Evolutionary conservation across 2,797 vertebrate genomes (phyloP).

Genomic region (Poeciliopsis gracilis): DNA sequence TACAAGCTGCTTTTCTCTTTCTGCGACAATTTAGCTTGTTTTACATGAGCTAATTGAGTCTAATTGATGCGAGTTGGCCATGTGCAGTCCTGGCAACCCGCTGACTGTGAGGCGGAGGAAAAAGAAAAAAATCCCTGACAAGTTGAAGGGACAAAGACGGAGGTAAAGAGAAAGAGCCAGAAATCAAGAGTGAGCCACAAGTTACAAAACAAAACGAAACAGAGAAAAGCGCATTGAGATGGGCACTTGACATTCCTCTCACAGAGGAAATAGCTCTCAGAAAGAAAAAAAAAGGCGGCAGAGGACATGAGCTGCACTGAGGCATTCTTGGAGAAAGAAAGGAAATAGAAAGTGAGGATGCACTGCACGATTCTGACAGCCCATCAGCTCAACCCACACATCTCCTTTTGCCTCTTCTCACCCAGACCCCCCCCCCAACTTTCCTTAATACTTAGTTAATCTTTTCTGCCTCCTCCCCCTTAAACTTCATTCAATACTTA

Average conservation of each 20-base stretch:
- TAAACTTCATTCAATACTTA: slow-evolving; percentile 2
- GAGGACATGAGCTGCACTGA: slow-evolving; percentile 68
- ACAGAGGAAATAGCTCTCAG: slow-evolving; percentile 73
- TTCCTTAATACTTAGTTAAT: slow-evolving; percentile 15
- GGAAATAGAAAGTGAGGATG: slow-evolving; percentile 50
- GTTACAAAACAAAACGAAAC: slow-evolving; percentile 57
- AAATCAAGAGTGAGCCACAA: slow-evolving; percentile 44
- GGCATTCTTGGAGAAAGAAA: slow-evolving; percentile 56
- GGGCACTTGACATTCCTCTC: slow-evolving; percentile 80
- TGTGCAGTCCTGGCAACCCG: slow-evolving; percentile 7
- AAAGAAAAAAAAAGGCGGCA: slow-evolving; percentile 62
- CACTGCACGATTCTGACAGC: slow-evolving; percentile 30
- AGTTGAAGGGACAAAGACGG: slow-evolving; percentile 22
- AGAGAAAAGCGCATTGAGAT: slow-evolving; percentile 55
- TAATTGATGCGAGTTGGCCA: slow-evolving; percentile 14
- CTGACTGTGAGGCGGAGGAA: slow-evolving; percentile 7
- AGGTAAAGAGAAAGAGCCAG: slow-evolving; percentile 7
- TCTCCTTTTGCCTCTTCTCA: slow-evolving; percentile 4
- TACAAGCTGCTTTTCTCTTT: slow-evolving; percentile 17
- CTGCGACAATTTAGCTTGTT: slow-evolving; percentile 14
- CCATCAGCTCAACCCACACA: slow-evolving; percentile 35
- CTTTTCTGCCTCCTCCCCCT: slow-evolving; percentile 14
- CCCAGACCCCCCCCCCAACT: slow-evolving; percentile 12
- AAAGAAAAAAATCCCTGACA: neutral
- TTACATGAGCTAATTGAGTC: slow-evolving; percentile 44